Conservation (phyloP, 2,888 invertebrate species). For the Entomobrya proxima region DNA sequence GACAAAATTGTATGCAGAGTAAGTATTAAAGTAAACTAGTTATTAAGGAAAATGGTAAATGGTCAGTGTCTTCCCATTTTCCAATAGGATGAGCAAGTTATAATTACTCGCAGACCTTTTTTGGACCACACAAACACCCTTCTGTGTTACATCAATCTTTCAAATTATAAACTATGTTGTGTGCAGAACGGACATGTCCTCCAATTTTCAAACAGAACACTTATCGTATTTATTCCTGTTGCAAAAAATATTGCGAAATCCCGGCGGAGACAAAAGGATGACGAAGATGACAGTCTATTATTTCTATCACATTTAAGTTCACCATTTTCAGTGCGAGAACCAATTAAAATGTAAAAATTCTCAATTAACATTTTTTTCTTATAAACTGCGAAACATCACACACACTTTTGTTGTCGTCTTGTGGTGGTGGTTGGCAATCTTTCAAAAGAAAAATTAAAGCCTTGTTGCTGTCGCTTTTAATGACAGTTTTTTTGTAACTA, state of each 20-base stretch:
- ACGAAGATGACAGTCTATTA: neutral
- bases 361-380: constrained; percentile 22
- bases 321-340: neutral
- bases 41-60: constrained; percentile 29
- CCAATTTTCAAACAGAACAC: constrained; percentile 9
- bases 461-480: constrained; percentile 12
- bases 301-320: neutral
- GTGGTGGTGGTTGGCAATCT: neutral
- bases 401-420: neutral
- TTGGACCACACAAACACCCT: constrained; percentile 35
- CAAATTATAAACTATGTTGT: neutral
- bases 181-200: constrained; percentile 4
- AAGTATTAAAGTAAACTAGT: constrained; percentile 22
- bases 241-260: constrained; percentile 8
- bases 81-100: constrained; percentile 18
- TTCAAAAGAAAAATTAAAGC: neutral
- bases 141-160: neutral
- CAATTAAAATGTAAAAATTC: constrained; percentile 51
- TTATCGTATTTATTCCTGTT: neutral
- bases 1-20: constrained; percentile 5
- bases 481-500: neutral
- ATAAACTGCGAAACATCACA: neutral
- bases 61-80: neutral
- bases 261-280: constrained; percentile 1
- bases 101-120: constrained; percentile 46